Conservation (phyloP, 2,113 vertebrate species). For the Triplophysa siluroides region DNA sequence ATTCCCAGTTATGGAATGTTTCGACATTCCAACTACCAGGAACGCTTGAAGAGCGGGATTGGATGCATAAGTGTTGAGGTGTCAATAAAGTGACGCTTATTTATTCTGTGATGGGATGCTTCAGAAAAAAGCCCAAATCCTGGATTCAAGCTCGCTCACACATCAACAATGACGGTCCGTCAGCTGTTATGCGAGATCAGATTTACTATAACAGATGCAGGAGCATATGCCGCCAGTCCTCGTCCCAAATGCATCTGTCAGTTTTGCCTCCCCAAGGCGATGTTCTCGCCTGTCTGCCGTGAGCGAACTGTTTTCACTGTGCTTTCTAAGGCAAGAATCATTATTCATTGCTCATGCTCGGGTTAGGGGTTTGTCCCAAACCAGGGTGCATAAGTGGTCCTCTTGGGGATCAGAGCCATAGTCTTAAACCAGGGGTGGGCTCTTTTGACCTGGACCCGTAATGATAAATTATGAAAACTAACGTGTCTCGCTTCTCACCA, state of each 20-base stretch:
- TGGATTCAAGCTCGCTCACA: not conserved
- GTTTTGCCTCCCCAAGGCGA: not conserved
- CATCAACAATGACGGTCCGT: constrained; percentile 27
- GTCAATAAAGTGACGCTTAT: not conserved
- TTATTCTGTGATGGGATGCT: constrained; percentile 16
- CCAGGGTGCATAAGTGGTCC: no score
- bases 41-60: constrained; percentile 17
- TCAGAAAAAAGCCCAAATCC: not conserved
- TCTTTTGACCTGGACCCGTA: no score
- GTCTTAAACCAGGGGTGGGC: no score
- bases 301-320: not conserved
- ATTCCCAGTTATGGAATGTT: constrained; percentile 44
- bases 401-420: not conserved
- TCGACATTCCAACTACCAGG: constrained; percentile 28
- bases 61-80: not conserved
- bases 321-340: not conserved
- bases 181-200: constrained; percentile 36
- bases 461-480: no score
- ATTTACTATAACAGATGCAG: constrained; percentile 13
- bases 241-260: constrained; percentile 24
- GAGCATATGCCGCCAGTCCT: constrained; percentile 3
- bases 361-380: no score
- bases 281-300: not conserved
- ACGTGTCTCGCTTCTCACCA: not conserved
- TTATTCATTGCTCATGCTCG: not conserved